phyloP scores from a whole-genome alignment of 2,113 vertebrate species.

The Barbus barbus region DNA sequence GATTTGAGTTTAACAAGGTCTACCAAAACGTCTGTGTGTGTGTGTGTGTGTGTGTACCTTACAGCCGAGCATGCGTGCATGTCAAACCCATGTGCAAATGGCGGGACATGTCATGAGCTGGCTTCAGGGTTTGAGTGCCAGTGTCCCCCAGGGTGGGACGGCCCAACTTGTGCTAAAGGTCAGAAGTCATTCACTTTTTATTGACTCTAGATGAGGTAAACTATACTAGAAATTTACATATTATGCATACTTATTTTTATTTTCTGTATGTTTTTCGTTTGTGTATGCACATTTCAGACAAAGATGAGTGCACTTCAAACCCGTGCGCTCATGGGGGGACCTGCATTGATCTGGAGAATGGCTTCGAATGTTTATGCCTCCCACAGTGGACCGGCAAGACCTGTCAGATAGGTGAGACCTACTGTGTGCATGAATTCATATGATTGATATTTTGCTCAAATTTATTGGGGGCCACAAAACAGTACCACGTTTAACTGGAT shows the following conservation, averaged over 20 bases:
- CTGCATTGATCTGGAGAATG: constrained; percentile 86
- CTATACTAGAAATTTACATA: not conserved
- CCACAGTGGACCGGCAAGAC: constrained; percentile 91
- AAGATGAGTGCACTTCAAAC: constrained; percentile 87
- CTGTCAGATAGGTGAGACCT: constrained; percentile 88
- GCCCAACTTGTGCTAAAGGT: constrained; percentile 93
- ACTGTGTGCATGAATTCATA: not conserved
- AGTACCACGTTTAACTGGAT: not conserved
- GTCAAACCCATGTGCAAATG: constrained; percentile 93
- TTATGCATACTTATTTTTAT: constrained; percentile 23
- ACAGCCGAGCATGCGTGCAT: constrained; percentile 91
- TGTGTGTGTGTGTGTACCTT: constrained; percentile 2
- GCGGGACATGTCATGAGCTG: constrained; percentile 89
- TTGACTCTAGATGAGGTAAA: not conserved
- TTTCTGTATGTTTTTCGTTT: constrained; percentile 15
- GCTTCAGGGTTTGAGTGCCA: constrained; percentile 90
- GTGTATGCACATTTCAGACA: constrained; percentile 75
- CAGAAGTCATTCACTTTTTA: constrained; percentile 57
- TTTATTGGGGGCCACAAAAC: not conserved
- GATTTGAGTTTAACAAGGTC: not conserved
- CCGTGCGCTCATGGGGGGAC: constrained; percentile 89
- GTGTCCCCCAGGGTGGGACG: constrained; percentile 90
- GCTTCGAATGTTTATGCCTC: constrained; percentile 91
- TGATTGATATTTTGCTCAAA: not conserved
- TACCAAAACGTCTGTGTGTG: constrained; percentile 7